A percentile compares a stretch with the other conserved stretches of the same genome.
phyloP scores from a whole-genome alignment of 2,797 vertebrate species.

The Anguilla obscura region DNA sequence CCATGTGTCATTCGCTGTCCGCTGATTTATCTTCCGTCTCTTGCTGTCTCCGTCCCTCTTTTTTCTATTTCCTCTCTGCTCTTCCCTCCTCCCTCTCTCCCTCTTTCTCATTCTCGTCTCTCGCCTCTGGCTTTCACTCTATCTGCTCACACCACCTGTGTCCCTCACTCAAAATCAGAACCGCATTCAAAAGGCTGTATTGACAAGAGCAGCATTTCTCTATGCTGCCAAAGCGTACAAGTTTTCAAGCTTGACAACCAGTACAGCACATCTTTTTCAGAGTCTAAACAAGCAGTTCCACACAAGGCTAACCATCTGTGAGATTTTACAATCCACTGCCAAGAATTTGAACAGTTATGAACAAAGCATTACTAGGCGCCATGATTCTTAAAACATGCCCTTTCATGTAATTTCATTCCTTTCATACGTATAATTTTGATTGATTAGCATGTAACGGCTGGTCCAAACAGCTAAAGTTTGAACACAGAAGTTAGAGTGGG shows the following conservation, averaged over 20 bases:
- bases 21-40: neutral
- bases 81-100: neutral
- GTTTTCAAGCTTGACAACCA: neutral
- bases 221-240: neutral
- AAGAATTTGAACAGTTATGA: slow-evolving; percentile 20
- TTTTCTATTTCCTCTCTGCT: neutral
- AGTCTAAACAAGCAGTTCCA: neutral
- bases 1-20: neutral
- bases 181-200: slow-evolving; percentile 32
- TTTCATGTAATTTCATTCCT: neutral
- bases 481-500: neutral
- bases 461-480: neutral
- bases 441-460: neutral
- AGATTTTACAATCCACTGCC: slow-evolving; percentile 65
- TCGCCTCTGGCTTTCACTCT: neutral
- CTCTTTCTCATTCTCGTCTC: neutral
- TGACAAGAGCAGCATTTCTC: neutral
- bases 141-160: neutral
- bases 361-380: neutral
- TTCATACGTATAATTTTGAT: neutral
- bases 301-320: neutral
- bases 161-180: slow-evolving; percentile 67
- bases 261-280: neutral
- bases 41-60: neutral
- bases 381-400: neutral